Evolutionary conservation across 2,888 invertebrate species (phyloP), one percentile per base, ranked within the genome.

Genomic region (Erpobdella octoculata): DNA sequence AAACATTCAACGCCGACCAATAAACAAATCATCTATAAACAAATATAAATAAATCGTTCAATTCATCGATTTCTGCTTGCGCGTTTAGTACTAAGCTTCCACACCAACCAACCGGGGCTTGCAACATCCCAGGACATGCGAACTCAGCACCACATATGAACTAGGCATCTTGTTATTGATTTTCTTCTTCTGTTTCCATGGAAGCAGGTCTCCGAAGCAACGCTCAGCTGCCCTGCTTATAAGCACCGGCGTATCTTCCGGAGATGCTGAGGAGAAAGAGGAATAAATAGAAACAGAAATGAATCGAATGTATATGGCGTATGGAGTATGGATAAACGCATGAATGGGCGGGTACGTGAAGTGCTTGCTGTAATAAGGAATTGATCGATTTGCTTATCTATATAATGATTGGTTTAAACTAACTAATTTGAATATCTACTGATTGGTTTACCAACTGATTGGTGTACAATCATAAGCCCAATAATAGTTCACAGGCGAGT

Each of bases 161-260:
- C n/a, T n/a, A n/a, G n/a, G n/a, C 53, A 9, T 53, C n/a, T 4
- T 4, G 8, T 25, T 53, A 53, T 53, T 53, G 53, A 53, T 53
- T 53, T 53, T 41, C 41, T 53, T 53, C 53, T 53, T 28, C 21
- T 28, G 53, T 53, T 53, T 53, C 53, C 53, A 53, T 53, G 53
- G 53, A 21, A 53, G 53, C 53, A 9, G 4, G 53, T 53, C 53
- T 53, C 53, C 53, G 53, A 2, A 53, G 53, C 53, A 53, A 53
- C 21, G 53, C n/a, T 25, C 53, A 53, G 53, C 53, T 53, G 21
- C 21, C 21, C 53, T 25, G 28, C 53, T 21, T 21, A 21, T 53
- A 28, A 53, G 53, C 53, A 25, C 53, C 21, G 15, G 28, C n/a
- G 53, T 6, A 9, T n/a, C 53, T 12, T 21, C 12, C 21, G 53